phyloP scores from a whole-genome alignment of 2,888 invertebrate species.

The Clunio marinus region DNA sequence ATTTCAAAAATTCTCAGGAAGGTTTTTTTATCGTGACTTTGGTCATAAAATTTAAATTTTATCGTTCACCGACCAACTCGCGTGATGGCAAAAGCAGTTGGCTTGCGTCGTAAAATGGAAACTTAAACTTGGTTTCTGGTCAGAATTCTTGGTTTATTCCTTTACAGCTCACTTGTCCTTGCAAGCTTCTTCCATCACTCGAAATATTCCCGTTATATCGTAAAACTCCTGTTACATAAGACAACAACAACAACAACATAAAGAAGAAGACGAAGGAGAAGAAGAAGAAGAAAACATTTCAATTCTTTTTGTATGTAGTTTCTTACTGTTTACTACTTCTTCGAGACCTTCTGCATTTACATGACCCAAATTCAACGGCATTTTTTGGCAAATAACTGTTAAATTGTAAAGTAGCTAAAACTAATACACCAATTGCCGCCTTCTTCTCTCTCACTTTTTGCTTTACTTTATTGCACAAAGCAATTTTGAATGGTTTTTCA shows the following conservation, averaged over 20 bases:
- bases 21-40: neutral
- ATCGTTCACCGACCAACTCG: neutral
- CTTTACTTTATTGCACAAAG: slow-evolving; percentile 7
- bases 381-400: slow-evolving; percentile 30
- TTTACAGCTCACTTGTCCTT: neutral
- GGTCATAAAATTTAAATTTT: neutral
- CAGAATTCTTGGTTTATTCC: neutral
- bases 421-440: neutral
- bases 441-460: neutral
- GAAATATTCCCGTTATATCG: slow-evolving; percentile 16
- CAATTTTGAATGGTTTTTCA: neutral
- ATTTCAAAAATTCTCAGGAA: neutral
- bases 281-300: too few relatives aligned
- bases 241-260: too few relatives aligned
- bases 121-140: neutral
- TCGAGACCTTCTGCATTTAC: slow-evolving; percentile 28
- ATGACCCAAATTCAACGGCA: slow-evolving; percentile 38
- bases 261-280: too few relatives aligned
- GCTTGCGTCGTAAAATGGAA: neutral
- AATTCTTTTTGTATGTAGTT: too few relatives aligned
- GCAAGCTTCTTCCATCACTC: too few relatives aligned
- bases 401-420: slow-evolving; percentile 27
- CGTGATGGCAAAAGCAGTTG: neutral
- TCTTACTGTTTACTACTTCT: neutral
- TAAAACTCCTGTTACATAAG: slow-evolving; percentile 33